phyloP scores from a whole-genome alignment of 2,888 invertebrate species.

The Dryomyza anilis region DNA sequence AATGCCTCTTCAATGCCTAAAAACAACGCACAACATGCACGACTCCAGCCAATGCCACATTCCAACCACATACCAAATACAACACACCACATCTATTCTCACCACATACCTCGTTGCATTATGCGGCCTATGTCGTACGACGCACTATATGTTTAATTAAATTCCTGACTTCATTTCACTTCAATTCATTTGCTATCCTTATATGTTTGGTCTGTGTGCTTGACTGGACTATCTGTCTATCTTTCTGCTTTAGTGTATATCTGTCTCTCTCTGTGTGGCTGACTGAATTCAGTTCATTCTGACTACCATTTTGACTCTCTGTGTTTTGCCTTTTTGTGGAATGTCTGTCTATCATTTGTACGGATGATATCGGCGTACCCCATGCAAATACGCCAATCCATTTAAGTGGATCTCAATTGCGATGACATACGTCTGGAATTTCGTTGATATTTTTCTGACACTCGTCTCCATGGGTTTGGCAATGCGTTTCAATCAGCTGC shows the following conservation, averaged over 20 bases:
- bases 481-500: conserved; percentile 69
- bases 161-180: no score
- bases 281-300: background rate
- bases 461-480: conserved; percentile 70
- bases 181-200: no score
- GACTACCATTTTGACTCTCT: no score
- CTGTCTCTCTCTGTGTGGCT: background rate
- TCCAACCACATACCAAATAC: no score
- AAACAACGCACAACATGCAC: no score
- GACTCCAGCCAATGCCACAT: background rate
- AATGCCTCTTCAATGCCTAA: no score
- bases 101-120: no score
- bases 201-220: background rate
- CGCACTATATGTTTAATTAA: background rate
- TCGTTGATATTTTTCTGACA: conserved; percentile 73
- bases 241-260: background rate
- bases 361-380: no score
- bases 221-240: no score
- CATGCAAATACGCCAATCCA: background rate
- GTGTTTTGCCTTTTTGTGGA: no score
- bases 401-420: conserved; percentile 52
- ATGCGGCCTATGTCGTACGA: background rate
- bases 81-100: no score
- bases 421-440: conserved; percentile 75
- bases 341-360: no score